These are phyloP conservation scores for Phortica variegata DNA, from an alignment of 1,140 invertebrate species.

Conservation along the genomic window DNA sequence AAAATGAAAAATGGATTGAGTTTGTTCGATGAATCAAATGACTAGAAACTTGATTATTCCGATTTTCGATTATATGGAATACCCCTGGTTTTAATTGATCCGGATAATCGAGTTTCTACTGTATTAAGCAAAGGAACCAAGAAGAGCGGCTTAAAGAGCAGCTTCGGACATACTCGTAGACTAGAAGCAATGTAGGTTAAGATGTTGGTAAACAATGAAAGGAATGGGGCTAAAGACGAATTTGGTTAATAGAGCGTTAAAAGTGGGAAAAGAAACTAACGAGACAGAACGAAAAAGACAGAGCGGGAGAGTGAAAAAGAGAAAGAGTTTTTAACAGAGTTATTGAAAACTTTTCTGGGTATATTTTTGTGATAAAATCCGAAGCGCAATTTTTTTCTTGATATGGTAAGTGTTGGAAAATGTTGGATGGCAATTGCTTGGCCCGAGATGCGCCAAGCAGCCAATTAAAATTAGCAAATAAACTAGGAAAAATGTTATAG, in stretches of 20 bases:
- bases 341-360: too few relatives aligned
- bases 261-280: neutral
- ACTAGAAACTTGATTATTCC: neutral
- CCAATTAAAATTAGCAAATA: too few relatives aligned
- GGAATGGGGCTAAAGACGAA: neutral
- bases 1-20: constrained; percentile 8
- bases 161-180: too few relatives aligned
- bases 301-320: constrained; percentile 1
- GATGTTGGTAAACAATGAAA: neutral
- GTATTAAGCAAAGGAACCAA: neutral
- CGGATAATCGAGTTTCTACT: too few relatives aligned
- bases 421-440: too few relatives aligned
- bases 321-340: neutral
- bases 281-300: neutral
- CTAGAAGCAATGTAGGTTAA: constrained; percentile 40
- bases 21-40: neutral
- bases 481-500: too few relatives aligned
- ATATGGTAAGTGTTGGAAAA: constrained; percentile 25
- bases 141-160: too few relatives aligned
- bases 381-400: constrained; percentile 50
- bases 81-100: too few relatives aligned
- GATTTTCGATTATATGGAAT: too few relatives aligned
- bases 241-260: neutral
- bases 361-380: constrained; percentile 54
- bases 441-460: too few relatives aligned